These are phyloP conservation scores for Azorinus chamasolen DNA, from an alignment of 2,888 invertebrate genomes.

Conservation along the genomic window DNA sequence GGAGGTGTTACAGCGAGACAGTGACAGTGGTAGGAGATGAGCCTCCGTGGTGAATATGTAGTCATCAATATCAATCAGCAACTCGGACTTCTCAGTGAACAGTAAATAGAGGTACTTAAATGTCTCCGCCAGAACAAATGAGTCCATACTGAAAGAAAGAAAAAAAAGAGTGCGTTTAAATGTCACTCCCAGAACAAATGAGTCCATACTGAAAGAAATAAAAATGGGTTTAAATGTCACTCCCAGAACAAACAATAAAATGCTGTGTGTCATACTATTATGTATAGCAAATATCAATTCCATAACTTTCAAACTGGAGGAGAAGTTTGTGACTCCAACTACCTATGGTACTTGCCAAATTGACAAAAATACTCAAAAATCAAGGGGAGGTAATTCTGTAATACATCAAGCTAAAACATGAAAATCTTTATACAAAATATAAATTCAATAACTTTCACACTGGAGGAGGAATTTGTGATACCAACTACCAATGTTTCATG, in stretches of 20 bases:
- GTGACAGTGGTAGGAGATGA: constrained; percentile 94
- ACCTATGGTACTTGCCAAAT: no score
- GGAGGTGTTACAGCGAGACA: constrained; percentile 75
- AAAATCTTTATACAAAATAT: no score
- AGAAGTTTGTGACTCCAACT: no score
- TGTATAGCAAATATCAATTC: no score
- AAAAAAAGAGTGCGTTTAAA: constrained; percentile 92
- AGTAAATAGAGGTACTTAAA: constrained; percentile 98
- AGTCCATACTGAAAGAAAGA: constrained; percentile 92
- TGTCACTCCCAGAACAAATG: constrained; percentile 98
- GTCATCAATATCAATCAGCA: constrained; percentile 88
- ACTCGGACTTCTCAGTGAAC: constrained; percentile 95
- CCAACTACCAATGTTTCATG: no score
- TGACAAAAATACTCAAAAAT: no score
- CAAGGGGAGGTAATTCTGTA: no score
- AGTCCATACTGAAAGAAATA: constrained; percentile 92
- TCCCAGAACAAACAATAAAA: constrained; percentile 98
- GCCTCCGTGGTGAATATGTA: constrained; percentile 91
- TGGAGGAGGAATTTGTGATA: no score
- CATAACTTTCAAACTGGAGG: no score
- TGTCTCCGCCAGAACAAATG: constrained; percentile 98
- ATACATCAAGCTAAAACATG: no score
- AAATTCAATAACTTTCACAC: no score
- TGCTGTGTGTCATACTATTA: no score
- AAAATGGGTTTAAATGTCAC: constrained; percentile 97